Percentiles rank a stretch among this genome's conserved stretches.
Conservation (phyloP, 2,888 invertebrate genomes). For the Actias luna region DNA sequence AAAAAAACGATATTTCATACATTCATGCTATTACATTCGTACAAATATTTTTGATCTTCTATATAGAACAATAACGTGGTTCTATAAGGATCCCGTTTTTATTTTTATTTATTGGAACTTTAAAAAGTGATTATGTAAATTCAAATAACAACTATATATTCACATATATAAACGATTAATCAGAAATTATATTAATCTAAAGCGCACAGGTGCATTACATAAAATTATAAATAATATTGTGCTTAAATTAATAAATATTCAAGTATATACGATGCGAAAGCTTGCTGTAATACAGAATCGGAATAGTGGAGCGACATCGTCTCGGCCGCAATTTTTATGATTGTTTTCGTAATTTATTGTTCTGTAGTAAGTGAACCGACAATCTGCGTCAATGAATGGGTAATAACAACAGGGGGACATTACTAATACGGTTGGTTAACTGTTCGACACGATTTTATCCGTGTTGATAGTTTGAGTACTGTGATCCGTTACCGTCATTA, state of each 20-base stretch:
- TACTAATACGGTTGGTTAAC: constrained; percentile 16
- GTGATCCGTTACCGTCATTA: constrained; percentile 8
- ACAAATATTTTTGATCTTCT: too few relatives aligned
- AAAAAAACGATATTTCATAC: too few relatives aligned
- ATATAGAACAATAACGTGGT: too few relatives aligned
- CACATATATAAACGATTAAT: too few relatives aligned
- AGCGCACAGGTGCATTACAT: too few relatives aligned
- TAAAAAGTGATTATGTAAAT: too few relatives aligned
- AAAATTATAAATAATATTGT: background rate
- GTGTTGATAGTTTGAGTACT: constrained; percentile 23
- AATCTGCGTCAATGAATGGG: constrained; percentile 16
- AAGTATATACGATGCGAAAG: background rate
- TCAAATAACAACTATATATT: too few relatives aligned
- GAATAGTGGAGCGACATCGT: constrained; percentile 30
- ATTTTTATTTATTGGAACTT: too few relatives aligned
- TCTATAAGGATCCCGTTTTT: too few relatives aligned
- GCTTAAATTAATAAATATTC: background rate
- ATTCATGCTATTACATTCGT: too few relatives aligned
- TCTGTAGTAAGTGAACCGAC: constrained; percentile 35
- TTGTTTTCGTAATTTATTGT: constrained; percentile 52
- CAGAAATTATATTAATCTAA: too few relatives aligned
- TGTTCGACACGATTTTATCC: constrained; percentile 1
- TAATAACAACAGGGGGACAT: constrained; percentile 9
- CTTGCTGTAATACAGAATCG: constrained; percentile 7
- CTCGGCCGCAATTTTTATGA: constrained; percentile 53